Evolutionary conservation across 2,797 vertebrate genomes (phyloP), one percentile per base, ranked within the genome.

Genomic region (Acrossocheilus wenchowensis): DNA sequence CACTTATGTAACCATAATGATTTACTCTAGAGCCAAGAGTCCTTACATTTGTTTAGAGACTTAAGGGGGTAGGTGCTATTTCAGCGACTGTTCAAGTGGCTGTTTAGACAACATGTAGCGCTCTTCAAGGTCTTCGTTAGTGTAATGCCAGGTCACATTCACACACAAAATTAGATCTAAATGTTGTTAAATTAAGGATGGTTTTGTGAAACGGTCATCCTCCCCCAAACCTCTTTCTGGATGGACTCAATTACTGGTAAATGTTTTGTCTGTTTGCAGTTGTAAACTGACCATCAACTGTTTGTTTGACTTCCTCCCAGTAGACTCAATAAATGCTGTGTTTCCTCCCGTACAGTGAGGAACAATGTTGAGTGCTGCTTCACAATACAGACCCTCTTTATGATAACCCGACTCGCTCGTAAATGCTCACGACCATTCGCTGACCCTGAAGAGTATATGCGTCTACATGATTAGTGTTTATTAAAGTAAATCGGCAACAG

Each of bases 401-500:
- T 78, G 39, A 71, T 72, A 39, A 74, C 87, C 66, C 78, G 6
- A n/a, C 72, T 68, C 26, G 21, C 75, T 45, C 60, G 14, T 73
- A 87, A 78, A 83, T 30, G 8, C n/a, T 39, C 48, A 82, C 60
- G 21, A 75, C 81, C 52, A 79, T 75, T 73, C 66, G 9, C 41
- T 71, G 81, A 64, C 85, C 57, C 78, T 78, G n/a, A 21, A 87
- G 45, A 30, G 21, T 14, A 82, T 82, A 81, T 81, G 78, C 85
- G 84, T 87, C 23, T 87, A 73, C 12, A 82, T 90, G 89, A 88
- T 86, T 92, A 89, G 86, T 87, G 87, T 69, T 87, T 88, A 78
- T 89, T 92, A 89, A 89, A 90, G 89, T 89, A 87, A 92, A 93
- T 83, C 74, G 10, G 69, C 39, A 69, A 86, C 78, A 85, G 62